These are phyloP conservation scores for Callocephalon fimbriatum DNA, from an alignment of 2,113 vertebrate genomes.

Conservation along the genomic window DNA sequence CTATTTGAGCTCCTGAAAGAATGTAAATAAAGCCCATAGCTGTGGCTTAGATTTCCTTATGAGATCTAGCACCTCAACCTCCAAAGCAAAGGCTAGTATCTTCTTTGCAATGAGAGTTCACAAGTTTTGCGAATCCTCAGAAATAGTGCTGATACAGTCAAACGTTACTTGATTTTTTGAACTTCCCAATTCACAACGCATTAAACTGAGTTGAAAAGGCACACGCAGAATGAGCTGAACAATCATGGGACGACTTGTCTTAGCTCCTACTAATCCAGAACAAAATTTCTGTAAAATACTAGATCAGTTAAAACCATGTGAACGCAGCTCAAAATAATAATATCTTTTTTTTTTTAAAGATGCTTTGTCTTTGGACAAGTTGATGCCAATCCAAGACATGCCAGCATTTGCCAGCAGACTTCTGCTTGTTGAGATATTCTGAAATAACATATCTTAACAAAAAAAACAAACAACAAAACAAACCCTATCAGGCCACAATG, in stretches of 20 bases:
- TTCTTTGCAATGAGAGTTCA: not conserved
- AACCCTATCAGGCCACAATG: not conserved
- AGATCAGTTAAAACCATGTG: not conserved
- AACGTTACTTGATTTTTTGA: not conserved
- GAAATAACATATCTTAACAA: not conserved
- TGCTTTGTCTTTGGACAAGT: not conserved
- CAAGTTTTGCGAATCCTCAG: not conserved
- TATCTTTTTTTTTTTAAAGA: not conserved
- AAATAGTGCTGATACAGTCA: not conserved
- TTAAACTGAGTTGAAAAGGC: not conserved
- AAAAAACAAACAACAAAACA: not conserved
- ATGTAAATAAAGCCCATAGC: not conserved
- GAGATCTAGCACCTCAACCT: not conserved
- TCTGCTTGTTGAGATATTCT: not conserved
- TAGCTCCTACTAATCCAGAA: not conserved
- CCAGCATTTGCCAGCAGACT: not conserved
- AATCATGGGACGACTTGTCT: not conserved
- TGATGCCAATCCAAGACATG: not conserved
- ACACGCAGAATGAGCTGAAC: not conserved
- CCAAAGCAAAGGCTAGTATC: not conserved
- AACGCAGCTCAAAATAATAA: not conserved
- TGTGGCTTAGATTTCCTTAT: not conserved
- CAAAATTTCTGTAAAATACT: not conserved
- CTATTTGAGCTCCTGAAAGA: not conserved
- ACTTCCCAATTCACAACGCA: not conserved